Evolutionary conservation across 2,113 vertebrate species (phyloP), one percentile per base, ranked within the genome.

Genomic region (Sorex araneus): DNA sequence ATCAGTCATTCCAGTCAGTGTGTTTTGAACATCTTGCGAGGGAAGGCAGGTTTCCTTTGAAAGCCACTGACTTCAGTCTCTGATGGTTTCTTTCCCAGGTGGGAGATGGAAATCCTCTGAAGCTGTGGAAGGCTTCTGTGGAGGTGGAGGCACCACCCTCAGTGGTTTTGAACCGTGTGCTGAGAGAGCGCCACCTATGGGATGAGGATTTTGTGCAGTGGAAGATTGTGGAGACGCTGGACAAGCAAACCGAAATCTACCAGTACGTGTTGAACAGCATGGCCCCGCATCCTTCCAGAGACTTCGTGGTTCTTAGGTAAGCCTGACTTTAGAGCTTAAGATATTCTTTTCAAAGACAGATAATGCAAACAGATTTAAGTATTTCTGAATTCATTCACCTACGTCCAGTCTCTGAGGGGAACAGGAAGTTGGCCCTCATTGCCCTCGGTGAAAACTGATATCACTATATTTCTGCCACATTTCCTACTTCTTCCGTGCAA

Each of bases 151-250:
- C 99, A 0, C 99, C 99, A 0, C 99, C 99, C 0, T 99, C 99
- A 0, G 99, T 99, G 25, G 99, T 99, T 45, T 91, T 99, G 97
- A 99, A 99, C 89, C 98, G 99, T 0, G 98, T 99, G 94, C 97
- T 99, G 88, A 98, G 99, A 94, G 99, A 99, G 97, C 99, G 99
- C 64, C 99, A 99, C 96, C 98, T 99, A 71, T 99, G 99, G 99
- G 99, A 99, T 0, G 98, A 99, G 74, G 99, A 99, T 95, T 98
- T 99, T 83, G 97, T 99, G 96, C 99, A 99, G 95, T 99, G 99
- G 99, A 99, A 99, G 97, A 97, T 99, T n/a, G 98, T 98, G 2
- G 99, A 99, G 94, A 98, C 97, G 0, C 95, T 99, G 93, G 99
- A 99, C 98, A 98, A 98, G 94, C 99, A 99, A 92, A 99, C 99